Percentiles rank a stretch among this genome's conserved stretches.
phyloP scores from a whole-genome alignment of 30 jellyfish, hydroid and myxozoan genomes.

The Cassiopea andromeda region DNA sequence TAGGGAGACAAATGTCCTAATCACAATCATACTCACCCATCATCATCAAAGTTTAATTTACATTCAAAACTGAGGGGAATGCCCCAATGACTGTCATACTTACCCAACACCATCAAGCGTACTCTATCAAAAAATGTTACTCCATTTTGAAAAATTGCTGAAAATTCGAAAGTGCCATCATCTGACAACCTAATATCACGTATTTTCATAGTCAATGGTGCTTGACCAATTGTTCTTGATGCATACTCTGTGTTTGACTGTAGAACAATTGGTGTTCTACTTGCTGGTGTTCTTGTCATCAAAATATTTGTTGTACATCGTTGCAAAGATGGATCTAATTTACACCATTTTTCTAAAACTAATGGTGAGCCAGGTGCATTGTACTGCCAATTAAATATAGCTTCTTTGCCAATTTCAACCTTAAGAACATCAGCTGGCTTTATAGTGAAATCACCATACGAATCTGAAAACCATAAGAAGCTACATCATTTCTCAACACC shows the following conservation, averaged over 20 bases:
- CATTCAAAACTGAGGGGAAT: too few relatives aligned
- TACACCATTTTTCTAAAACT: constrained; percentile 48
- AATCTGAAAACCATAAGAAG: constrained; percentile 5
- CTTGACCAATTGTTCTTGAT: constrained; percentile 44
- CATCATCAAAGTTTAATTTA: constrained; percentile 5
- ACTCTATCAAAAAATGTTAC: constrained; percentile 36
- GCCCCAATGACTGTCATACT: not conserved
- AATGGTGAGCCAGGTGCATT: constrained; percentile 18
- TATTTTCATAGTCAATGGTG: constrained; percentile 49
- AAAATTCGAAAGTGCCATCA: constrained; percentile 45
- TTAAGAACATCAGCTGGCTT: constrained; percentile 28
- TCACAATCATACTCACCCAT: constrained; percentile 23
- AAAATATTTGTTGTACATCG: constrained; percentile 40
- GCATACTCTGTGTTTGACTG: constrained; percentile 28
- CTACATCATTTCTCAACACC: not conserved
- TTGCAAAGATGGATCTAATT: constrained; percentile 18
- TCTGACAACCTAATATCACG: constrained; percentile 55
- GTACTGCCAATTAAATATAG: constrained; percentile 66
- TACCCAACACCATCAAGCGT: constrained; percentile 59
- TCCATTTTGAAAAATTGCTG: constrained; percentile 38
- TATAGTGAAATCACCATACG: constrained; percentile 47
- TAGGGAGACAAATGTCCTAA: too few relatives aligned
- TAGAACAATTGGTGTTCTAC: constrained; percentile 24
- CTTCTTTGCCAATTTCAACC: constrained; percentile 56
- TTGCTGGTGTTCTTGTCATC: constrained; percentile 25